Evolutionary conservation across 37 sponge, comb jelly and placozoan species (phyloP), one percentile per base, ranked within the genome.

Genomic region (Eunapius fragilis): DNA sequence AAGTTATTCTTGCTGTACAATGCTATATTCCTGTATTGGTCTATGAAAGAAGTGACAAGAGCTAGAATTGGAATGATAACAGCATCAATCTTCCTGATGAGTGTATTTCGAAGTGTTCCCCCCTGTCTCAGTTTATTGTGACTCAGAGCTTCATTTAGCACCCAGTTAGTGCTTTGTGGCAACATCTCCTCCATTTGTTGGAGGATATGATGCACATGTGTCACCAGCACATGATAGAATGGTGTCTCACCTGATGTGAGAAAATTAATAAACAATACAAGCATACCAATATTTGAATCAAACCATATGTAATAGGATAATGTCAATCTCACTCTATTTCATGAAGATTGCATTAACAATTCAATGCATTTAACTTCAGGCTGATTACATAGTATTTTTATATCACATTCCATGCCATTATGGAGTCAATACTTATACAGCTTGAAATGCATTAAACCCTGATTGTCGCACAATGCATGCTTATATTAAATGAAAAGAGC

Each of bases 101-200:
- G 80, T 0, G 71, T 77, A 58, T 90, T 93, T 31, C 79, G 71
- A 79, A 90, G 87, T 31, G 94, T 93, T 19, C 94, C 94, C 68
- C 94, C 94, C 79, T 81, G 69, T 30, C 84, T 74, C 2, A 93
- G 82, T 2, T 77, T 93, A 45, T 84, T 83, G 37, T 69, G 25
- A 47, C 78, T 81, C 86, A 90, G 24, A 22, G 94, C 87, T 35
- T 93, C 91, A 79, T 78, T 58, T 35, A 87, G 69, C 2, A 83
- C 94, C 94, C 94, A 93, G 26, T 83, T 25, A 23, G 6, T 74
- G 31, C 72, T 37, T 30, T 83, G 70, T 67, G 30, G 23, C 10
- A n/a, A 19, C 10, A 37, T 32, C 23, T 83, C 41, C 25, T 94
- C 94, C 41, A 88, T 88, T 85, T 94, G 74, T 4, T 69, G 0